Base-by-base conservation (phyloP, 1,140 invertebrate genomes). In the Myzus persicae region DNA sequence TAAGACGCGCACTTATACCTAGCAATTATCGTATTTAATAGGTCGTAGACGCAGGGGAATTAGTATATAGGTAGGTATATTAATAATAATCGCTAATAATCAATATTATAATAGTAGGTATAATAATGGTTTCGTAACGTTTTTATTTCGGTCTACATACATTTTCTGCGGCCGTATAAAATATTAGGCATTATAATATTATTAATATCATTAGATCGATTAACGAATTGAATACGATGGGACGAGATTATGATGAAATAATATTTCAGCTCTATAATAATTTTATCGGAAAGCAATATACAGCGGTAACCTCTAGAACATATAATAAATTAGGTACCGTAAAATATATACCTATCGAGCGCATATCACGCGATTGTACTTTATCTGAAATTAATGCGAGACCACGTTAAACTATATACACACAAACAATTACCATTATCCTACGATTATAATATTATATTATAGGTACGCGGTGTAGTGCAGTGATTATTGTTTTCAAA, bases 31-130 rank as follows among this genome's bases (percentile, higher is more conserved):
- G 36, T 76, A 76, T 76, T 76, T 76, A 76, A 76, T 76, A 76
- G 59, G 59, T 76, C 59, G 31, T 76, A 4, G 31, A 76, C 59
- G 59, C 18, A 18, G 14, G n/a, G n/a, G 59, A 76, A 76, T 76
- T 76, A 76, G 59, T 76, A 76, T n/a, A 67, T 67, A n/a, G 59
- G 31, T 76, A 76, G 59, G 59, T n/a, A 76, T 76, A 76, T 76
- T n/a, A 76, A 82, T 82, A 22, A 82, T 38, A 7, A 82, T 82
- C 36, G 36, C 76, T 76, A 82, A 38, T 82, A 81, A 82, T 82
- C 36, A 82, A 38, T 38, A 22, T 11, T 22, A 22, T 82, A 38
- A 38, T 82, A 38, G 24, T 44, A 42, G n/a, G n/a, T 42, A 42
- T 44, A 9, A 36, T 22, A 82, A 31, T 18, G 59, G n/a, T 76